Base-by-base conservation (phyloP, 2,113 vertebrate genomes). In the Raja brachyura region DNA sequence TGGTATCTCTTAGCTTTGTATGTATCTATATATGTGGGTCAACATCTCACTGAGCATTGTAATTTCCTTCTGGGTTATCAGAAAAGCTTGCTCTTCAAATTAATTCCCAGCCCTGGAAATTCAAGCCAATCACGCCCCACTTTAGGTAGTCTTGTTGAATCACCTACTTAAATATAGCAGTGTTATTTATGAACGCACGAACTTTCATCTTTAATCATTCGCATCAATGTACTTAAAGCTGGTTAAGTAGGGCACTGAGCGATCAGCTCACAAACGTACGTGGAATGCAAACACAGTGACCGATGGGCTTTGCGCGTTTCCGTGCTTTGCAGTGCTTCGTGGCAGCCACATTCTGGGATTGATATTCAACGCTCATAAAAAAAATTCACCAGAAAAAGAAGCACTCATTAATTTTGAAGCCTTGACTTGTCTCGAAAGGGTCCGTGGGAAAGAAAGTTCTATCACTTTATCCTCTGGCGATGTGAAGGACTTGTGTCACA, bases 101-200 rank as follows among this genome's bases (percentile, higher is more conserved):
- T 59, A 83, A 28, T 83, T 54, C 54, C 8, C 48, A 83, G 48
- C 48, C 54, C 28, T 59, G 79, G 79, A 59, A 54, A 83, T 7
- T 59, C 78, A 81, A 81, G 48, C 39, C 39, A 3, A 56, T 81
- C 48, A 56, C 22, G 48, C 56, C 56, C 79, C 54, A 20, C 54
- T 25, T 22, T 28, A 56, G 25, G 48, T 54, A 59, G 79, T 56
- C 22, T 83, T 83, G 79, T 18, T 13, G 48, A 25, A 83, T 81
- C 79, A 83, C 54, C 54, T 48, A 83, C 79, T 59, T 83, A 83
- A 59, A 83, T 83, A 83, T 83, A 83, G 79, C 54, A 56, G 18
- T 54, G 54, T 83, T 48, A 81, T 81, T 81, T 81, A 54, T 48
- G 54, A 59, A 11, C 13, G 48, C 79, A 59, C 11, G 54, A 83